Percentiles rank a stretch among this genome's conserved stretches.
Conservation (phyloP, 64 coral and sea anemone species). For the Dendrophyllia cribrosa region DNA sequence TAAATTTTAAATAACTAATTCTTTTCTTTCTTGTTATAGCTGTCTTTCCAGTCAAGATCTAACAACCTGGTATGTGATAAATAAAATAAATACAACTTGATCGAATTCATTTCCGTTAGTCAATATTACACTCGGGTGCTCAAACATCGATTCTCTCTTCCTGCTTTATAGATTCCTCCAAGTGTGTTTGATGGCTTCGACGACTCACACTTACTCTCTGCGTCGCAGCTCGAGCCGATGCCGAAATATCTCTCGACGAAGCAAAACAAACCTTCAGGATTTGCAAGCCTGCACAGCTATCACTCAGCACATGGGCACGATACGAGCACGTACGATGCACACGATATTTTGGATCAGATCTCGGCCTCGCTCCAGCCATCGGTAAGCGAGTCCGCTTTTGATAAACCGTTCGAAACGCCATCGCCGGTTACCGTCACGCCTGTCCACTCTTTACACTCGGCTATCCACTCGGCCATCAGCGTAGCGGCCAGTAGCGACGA, state of each 20-base stretch:
- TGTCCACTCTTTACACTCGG: conserved; percentile 79
- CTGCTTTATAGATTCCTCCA: conserved; percentile 90
- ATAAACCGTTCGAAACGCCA: conserved; percentile 99
- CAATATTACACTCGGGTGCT: conserved; percentile 66
- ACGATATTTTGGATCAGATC: conserved; percentile 99
- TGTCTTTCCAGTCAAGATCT: conserved; percentile 99
- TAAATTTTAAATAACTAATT: conserved; percentile 62
- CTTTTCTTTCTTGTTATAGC: conserved; percentile 79
- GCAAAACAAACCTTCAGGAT: conserved; percentile 81
- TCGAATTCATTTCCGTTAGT: conserved; percentile 93
- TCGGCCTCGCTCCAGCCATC: conserved; percentile 96
- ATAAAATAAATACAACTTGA: conserved; percentile 85
- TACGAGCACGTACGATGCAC: conserved; percentile 90
- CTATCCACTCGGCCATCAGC: conserved; percentile 93
- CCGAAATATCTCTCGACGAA: conserved; percentile 95
- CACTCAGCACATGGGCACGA: conserved; percentile 87
- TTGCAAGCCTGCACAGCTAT: conserved; percentile 75
- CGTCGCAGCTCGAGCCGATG: conserved; percentile 86
- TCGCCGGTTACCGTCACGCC: conserved; percentile 82
- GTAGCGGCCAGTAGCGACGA: conserved; percentile 78
- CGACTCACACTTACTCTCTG: conserved; percentile 91
- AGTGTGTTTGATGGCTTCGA: conserved; percentile 99
- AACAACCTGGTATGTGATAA: conserved; percentile 98
- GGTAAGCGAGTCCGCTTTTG: conserved; percentile 97
- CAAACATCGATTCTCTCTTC: conserved; percentile 78